Evolutionary conservation across 2,113 vertebrate species (phyloP).

Genomic region (Sterna hirundo): DNA sequence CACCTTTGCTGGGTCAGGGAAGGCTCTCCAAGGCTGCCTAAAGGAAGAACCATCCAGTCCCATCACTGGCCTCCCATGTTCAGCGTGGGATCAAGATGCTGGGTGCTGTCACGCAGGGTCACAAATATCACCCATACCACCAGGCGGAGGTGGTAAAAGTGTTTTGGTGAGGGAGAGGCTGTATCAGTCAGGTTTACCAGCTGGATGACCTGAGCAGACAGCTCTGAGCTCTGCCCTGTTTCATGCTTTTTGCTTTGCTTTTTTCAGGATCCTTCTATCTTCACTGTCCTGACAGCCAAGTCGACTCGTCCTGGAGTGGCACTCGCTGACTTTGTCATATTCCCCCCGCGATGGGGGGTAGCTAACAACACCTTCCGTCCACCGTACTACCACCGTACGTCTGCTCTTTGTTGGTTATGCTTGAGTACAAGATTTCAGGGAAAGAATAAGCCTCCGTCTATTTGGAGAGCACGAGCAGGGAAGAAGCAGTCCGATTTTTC

Average conservation of each 20-base stretch:
- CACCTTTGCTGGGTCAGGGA: not conserved
- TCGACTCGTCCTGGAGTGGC: conserved; percentile 89
- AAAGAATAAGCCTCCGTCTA: not conserved
- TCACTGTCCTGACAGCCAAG: conserved; percentile 95
- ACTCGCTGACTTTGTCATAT: conserved; percentile 96
- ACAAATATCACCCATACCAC: not conserved
- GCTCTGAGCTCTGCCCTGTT: not conserved
- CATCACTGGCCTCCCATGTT: not conserved
- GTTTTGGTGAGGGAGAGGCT: not conserved
- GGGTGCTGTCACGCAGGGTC: not conserved
- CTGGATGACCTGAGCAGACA: not conserved
- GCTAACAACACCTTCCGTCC: conserved; percentile 93
- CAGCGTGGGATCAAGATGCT: not conserved
- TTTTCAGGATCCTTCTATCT: conserved; percentile 92
- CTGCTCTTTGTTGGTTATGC: not conserved
- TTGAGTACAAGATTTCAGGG: not conserved
- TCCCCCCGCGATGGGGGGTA: conserved; percentile 95
- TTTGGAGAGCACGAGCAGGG: accelerated
- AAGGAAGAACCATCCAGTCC: not conserved
- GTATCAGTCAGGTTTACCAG: not conserved
- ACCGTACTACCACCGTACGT: conserved; percentile 94
- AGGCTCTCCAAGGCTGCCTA: not conserved
- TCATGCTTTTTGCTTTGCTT: not conserved
- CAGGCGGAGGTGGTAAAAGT: not conserved
- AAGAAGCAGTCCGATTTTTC: not conserved